Evolutionary conservation across 1,140 invertebrate genomes (phyloP).

Genomic region (Zaprionus kolodkinae): DNA sequence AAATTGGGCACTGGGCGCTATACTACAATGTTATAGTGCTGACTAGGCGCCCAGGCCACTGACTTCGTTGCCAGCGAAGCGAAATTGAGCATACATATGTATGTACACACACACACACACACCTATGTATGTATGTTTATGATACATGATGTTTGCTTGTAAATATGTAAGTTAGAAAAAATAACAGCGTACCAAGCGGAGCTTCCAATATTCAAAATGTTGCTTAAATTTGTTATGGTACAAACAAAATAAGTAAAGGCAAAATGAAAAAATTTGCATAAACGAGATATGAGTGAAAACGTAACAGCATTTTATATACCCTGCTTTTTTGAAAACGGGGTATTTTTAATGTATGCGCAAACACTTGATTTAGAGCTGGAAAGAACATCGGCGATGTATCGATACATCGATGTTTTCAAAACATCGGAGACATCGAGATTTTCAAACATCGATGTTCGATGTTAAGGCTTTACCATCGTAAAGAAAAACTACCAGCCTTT

Average conservation of each 20-base stretch:
- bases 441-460: no score
- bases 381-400: no score
- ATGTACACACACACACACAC: background rate
- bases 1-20: constrained; percentile 2
- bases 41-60: constrained; percentile 8
- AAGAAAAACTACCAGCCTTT: no score
- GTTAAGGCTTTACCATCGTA: no score
- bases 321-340: background rate
- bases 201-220: constrained; percentile 2
- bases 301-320: background rate
- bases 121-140: no score
- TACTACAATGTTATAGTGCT: constrained; percentile 7
- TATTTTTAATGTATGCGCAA: no score
- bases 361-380: no score
- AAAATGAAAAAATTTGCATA: background rate
- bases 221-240: constrained; percentile 5
- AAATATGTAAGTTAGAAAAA: background rate
- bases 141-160: background rate
- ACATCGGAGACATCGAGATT: no score
- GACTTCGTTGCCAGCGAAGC: constrained; percentile 2
- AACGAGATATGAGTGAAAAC: background rate
- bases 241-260: background rate
- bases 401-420: no score
- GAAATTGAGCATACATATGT: background rate
- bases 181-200: background rate